phyloP scores from a whole-genome alignment of 30 jellyfish, hydroid and myxozoan genomes.

The Pelagia noctiluca region DNA sequence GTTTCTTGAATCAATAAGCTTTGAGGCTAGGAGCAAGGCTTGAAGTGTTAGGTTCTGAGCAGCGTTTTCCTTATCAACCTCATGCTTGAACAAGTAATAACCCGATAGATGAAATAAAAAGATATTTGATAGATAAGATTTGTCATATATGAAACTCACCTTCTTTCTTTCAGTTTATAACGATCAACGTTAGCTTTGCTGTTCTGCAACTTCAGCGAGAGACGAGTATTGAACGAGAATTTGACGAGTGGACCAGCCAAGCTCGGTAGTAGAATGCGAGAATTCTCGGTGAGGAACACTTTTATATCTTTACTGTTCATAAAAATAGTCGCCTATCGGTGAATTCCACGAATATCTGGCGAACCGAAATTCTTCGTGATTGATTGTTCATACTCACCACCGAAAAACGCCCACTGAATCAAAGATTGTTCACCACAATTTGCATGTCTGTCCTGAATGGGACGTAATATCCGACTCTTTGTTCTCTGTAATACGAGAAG shows the following conservation, averaged over 20 bases:
- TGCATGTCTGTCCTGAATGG: not conserved
- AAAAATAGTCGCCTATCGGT: not conserved
- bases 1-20: no score
- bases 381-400: not conserved
- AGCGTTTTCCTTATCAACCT: no score
- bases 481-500: not conserved
- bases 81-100: no score
- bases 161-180: not conserved
- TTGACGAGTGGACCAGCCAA: slow-evolving; percentile 15
- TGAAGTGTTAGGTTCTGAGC: no score
- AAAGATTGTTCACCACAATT: no score
- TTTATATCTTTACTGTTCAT: not conserved
- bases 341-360: not conserved
- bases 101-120: no score
- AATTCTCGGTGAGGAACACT: not conserved
- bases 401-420: slow-evolving; percentile 2
- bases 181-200: not conserved
- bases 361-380: not conserved
- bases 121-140: no score
- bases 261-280: slow-evolving; percentile 14
- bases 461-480: not conserved
- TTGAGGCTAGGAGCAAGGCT: no score
- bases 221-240: no score
- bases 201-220: not conserved
- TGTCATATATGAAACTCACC: no score